A percentile compares a stretch with the other conserved stretches of the same genome.
These are phyloP conservation scores for Drosophila barbarae DNA, from an alignment of 2,888 invertebrate species.

Conservation along the genomic window DNA sequence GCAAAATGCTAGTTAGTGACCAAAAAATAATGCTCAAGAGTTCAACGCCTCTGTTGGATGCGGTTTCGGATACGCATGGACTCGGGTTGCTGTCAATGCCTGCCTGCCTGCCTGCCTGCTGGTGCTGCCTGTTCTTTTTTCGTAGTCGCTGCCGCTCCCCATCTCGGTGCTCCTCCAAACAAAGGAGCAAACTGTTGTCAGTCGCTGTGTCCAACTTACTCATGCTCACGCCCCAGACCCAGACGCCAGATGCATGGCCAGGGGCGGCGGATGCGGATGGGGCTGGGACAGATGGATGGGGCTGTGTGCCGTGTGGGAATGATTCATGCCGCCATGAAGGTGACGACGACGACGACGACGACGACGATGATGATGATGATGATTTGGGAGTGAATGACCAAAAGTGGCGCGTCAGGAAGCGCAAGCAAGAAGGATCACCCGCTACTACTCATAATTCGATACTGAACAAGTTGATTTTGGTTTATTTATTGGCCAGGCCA, in stretches of 20 bases:
- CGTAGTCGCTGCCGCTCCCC: slow-evolving; percentile 1
- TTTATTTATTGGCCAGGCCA: slow-evolving; percentile 42
- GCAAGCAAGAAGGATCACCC: background rate
- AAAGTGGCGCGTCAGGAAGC: slow-evolving; percentile 55
- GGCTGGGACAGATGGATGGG: slow-evolving; percentile 4
- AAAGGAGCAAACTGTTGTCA: slow-evolving; percentile 29
- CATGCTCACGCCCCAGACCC: slow-evolving; percentile 24
- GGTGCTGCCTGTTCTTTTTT: slow-evolving; percentile 9
- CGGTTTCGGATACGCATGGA: slow-evolving; percentile 1
- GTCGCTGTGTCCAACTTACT: slow-evolving; percentile 4
- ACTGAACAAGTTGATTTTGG: background rate
- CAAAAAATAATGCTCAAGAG: slow-evolving; percentile 1
- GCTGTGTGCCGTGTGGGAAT: slow-evolving; percentile 30
- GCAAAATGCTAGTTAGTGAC: slow-evolving; percentile 6
- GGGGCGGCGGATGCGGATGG: background rate
- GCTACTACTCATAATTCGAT: background rate
- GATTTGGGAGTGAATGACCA: slow-evolving; percentile 37
- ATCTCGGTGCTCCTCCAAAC: slow-evolving; percentile 4
- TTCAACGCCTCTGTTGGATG: background rate
- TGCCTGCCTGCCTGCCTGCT: slow-evolving; percentile 1
- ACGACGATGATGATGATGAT: slow-evolving; percentile 3
- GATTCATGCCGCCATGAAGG: slow-evolving; percentile 34
- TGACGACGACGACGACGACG: slow-evolving; percentile 9
- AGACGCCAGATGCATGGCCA: slow-evolving; percentile 3
- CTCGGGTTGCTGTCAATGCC: slow-evolving; percentile 15